Conservation (phyloP, 2,797 vertebrate genomes). For the Amblyopsis hoosieri region DNA sequence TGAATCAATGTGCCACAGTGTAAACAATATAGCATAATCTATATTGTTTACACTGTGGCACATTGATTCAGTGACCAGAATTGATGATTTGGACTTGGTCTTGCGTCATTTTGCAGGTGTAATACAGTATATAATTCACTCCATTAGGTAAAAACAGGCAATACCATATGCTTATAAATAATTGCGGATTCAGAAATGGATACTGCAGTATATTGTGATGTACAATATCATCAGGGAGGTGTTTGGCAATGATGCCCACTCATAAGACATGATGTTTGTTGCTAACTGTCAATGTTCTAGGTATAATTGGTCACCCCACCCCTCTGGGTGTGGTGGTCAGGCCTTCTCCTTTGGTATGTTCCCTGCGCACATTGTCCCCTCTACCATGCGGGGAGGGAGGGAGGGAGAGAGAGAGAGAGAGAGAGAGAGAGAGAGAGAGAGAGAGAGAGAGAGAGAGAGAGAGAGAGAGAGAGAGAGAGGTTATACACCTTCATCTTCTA, state of each 20-base stretch:
- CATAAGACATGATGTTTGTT: not conserved
- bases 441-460: not conserved
- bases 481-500: not conserved
- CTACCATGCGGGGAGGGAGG: not conserved
- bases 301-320: slow-evolving; percentile 32
- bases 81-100: no score
- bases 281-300: slow-evolving; percentile 33
- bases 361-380: not conserved
- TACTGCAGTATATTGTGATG: no score
- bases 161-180: no score
- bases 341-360: not conserved
- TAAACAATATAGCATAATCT: no score
- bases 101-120: no score
- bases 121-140: no score
- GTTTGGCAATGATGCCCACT: not conserved
- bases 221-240: no score
- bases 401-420: not conserved
- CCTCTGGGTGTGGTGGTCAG: slow-evolving; percentile 23
- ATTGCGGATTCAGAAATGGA: no score
- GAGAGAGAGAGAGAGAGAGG: slow-evolving; percentile 1
- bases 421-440: not conserved
- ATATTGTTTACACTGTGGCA: no score
- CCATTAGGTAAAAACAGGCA: no score
- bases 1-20: no score
- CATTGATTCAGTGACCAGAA: no score